Conservation (phyloP, 2,888 invertebrate species). For the Myopa tessellatipennis region DNA sequence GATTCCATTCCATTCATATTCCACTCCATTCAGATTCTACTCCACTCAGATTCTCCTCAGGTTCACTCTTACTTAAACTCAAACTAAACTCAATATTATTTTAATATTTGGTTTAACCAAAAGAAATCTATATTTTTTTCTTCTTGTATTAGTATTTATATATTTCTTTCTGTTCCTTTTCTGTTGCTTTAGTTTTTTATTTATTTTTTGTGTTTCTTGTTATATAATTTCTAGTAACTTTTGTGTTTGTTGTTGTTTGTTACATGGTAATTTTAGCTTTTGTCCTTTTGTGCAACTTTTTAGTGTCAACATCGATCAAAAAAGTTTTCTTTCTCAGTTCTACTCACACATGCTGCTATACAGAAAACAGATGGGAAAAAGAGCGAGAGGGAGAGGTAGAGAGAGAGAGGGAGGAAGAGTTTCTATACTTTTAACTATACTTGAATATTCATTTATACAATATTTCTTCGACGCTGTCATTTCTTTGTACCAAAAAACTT, state of each 20-base stretch:
- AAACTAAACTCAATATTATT: too few relatives aligned
- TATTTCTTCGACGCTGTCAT: background rate
- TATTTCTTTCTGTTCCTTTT: background rate
- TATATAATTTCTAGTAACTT: background rate
- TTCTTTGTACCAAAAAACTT: background rate
- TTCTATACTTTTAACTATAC: background rate
- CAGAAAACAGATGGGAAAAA: background rate
- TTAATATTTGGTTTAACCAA: too few relatives aligned
- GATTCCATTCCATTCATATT: too few relatives aligned
- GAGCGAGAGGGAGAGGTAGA: background rate
- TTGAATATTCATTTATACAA: background rate
- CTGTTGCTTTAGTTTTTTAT: background rate
- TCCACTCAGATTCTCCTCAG: background rate
- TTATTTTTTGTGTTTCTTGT: background rate
- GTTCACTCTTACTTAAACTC: too few relatives aligned
- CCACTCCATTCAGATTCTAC: background rate
- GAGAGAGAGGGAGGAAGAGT: constrained; percentile 1
- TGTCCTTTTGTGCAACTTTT: constrained; percentile 22
- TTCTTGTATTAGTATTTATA: background rate
- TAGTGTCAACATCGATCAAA: constrained; percentile 29
- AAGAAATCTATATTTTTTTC: background rate
- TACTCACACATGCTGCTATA: background rate
- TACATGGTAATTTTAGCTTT: background rate
- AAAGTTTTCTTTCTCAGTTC: background rate
- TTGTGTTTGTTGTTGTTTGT: constrained; percentile 9